Conservation (phyloP, 2,888 invertebrate genomes). For the Oscheius sp. region DNA sequence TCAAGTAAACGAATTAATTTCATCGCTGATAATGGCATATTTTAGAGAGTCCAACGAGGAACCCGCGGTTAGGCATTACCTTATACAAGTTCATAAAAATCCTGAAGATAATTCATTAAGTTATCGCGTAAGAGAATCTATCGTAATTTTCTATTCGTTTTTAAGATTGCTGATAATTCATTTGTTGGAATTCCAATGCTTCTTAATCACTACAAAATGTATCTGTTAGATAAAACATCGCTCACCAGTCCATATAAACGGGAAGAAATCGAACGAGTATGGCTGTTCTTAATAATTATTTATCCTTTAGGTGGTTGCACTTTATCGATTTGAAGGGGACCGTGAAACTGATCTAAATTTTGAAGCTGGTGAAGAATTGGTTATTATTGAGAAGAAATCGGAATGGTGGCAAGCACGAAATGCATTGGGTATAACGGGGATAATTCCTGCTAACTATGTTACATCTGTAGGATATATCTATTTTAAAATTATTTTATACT, state of each 20-base stretch:
- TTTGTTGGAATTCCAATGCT: slow-evolving; percentile 91
- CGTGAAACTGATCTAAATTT: slow-evolving; percentile 96
- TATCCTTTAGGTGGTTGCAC: slow-evolving; percentile 45
- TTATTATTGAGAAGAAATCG: slow-evolving; percentile 80
- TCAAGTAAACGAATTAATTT: slow-evolving; percentile 44
- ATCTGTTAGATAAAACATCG: slow-evolving; percentile 95
- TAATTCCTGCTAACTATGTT: slow-evolving; percentile 95
- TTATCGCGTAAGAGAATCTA: slow-evolving; percentile 30
- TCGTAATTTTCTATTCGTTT: neutral
- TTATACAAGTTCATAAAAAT: slow-evolving; percentile 55
- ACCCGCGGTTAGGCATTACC: slow-evolving; percentile 59
- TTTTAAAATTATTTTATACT: too few species aligned
- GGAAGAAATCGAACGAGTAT: slow-evolving; percentile 48
- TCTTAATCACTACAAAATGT: slow-evolving; percentile 91
- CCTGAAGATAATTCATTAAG: slow-evolving; percentile 53
- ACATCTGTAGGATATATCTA: slow-evolving; percentile 53
- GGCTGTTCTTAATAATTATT: slow-evolving; percentile 39
- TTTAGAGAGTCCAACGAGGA: slow-evolving; percentile 32
- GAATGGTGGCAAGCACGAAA: slow-evolving; percentile 96
- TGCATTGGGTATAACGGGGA: slow-evolving; percentile 86
- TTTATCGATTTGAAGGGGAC: slow-evolving; percentile 76
- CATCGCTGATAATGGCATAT: neutral
- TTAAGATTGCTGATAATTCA: slow-evolving; percentile 88
- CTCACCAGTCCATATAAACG: slow-evolving; percentile 82
- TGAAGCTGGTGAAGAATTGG: slow-evolving; percentile 91